These are phyloP conservation scores for Pantherophis vulpinus DNA, from an alignment of 2,797 vertebrate genomes.

Conservation along the genomic window DNA sequence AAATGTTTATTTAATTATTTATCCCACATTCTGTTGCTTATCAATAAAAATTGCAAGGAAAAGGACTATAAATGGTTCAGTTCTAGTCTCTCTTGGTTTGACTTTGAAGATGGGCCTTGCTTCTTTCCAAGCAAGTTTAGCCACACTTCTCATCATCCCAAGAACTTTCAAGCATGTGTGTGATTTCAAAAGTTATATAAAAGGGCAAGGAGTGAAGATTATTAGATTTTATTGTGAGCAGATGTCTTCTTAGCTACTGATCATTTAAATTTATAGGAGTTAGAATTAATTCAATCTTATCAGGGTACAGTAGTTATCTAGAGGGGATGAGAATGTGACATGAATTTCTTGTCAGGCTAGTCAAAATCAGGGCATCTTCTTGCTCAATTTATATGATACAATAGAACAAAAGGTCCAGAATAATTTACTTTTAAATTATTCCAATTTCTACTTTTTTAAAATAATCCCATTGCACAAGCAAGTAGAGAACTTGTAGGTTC, in stretches of 20 bases:
- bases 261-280: slow-evolving; percentile 8
- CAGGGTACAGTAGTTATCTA: background rate
- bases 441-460: slow-evolving; percentile 5
- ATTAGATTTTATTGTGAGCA: slow-evolving; percentile 14
- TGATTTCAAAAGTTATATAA: slow-evolving; percentile 3
- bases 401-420: slow-evolving; percentile 4
- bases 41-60: background rate
- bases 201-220: background rate
- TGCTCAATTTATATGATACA: slow-evolving; percentile 7
- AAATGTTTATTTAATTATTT: background rate
- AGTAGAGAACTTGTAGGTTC: background rate
- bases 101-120: background rate
- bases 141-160: background rate
- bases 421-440: slow-evolving; percentile 18
- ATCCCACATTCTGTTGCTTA: background rate
- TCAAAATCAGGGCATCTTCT: background rate
- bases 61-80: background rate
- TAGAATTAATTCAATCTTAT: slow-evolving; percentile 8
- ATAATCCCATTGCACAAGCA: background rate
- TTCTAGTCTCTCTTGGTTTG: background rate
- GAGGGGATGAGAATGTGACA: background rate
- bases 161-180: background rate
- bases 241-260: background rate
- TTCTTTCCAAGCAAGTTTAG: background rate
- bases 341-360: background rate